These are phyloP conservation scores for Drepana falcataria DNA, from an alignment of 2,888 invertebrate species.

Conservation along the genomic window DNA sequence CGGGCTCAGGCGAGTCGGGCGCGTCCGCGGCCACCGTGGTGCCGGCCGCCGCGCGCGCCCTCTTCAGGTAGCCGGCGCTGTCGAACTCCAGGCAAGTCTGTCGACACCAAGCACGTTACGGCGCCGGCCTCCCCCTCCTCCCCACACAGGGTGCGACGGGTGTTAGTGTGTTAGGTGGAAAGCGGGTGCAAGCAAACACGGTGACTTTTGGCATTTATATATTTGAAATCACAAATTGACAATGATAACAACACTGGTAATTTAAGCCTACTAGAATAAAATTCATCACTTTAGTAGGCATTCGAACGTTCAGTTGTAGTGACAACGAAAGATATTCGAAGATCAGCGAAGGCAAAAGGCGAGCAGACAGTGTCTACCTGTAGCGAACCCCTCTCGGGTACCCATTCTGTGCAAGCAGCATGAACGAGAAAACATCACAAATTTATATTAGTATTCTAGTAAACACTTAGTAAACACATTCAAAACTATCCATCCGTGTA, in stretches of 20 bases:
- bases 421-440: slow-evolving; percentile 54
- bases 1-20: slow-evolving; percentile 73
- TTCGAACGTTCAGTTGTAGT: slow-evolving; percentile 31
- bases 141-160: background rate
- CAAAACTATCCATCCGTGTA: slow-evolving; percentile 51
- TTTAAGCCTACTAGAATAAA: slow-evolving; percentile 39
- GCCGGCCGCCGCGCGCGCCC: slow-evolving; percentile 60
- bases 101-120: slow-evolving; percentile 37
- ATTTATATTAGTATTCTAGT: slow-evolving; percentile 40
- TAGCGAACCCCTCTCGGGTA: slow-evolving; percentile 68
- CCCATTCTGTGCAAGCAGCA: slow-evolving; percentile 70
- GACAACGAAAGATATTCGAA: slow-evolving; percentile 34
- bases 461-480: slow-evolving; percentile 52
- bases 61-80: slow-evolving; percentile 71
- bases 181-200: slow-evolving; percentile 59
- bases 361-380: slow-evolving; percentile 54
- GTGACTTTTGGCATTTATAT: slow-evolving; percentile 49
- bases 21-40: slow-evolving; percentile 64
- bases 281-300: slow-evolving; percentile 28
- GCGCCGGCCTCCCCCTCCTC: background rate
- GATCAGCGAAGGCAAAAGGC: slow-evolving; percentile 27
- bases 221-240: slow-evolving; percentile 59
- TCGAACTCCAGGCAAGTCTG: slow-evolving; percentile 78
- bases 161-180: slow-evolving; percentile 29
- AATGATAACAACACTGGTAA: slow-evolving; percentile 56